These are phyloP conservation scores for Drosophila pachea DNA, from an alignment of 1,140 invertebrate genomes.

Conservation along the genomic window DNA sequence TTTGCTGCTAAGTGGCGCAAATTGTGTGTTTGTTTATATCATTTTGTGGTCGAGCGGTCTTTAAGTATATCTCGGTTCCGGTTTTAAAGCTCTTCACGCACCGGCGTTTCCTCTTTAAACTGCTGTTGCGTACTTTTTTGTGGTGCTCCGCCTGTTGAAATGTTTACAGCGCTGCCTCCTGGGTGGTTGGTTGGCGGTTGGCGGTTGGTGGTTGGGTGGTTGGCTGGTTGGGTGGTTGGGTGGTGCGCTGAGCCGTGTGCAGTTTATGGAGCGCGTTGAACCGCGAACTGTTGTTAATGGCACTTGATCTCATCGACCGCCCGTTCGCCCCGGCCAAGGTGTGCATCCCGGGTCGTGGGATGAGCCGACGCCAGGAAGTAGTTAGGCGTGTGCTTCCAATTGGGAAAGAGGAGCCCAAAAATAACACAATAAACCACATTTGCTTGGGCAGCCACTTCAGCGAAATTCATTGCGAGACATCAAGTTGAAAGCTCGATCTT, in stretches of 20 bases:
- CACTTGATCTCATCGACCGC: constrained; percentile 55
- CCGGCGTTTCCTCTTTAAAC: constrained; percentile 19
- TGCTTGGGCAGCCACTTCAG: background rate
- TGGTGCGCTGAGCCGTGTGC: constrained; percentile 24
- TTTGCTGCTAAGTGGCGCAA: constrained; percentile 76
- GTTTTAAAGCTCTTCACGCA: constrained; percentile 16
- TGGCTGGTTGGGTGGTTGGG: background rate
- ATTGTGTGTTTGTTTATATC: constrained; percentile 77
- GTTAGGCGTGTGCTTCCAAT: background rate
- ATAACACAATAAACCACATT: background rate
- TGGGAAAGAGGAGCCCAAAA: background rate
- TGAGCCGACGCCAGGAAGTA: background rate
- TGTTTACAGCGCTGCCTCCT: background rate
- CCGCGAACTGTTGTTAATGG: constrained; percentile 66
- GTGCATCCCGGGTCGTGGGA: constrained; percentile 9
- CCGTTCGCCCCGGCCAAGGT: constrained; percentile 4
- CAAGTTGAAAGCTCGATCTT: too few species aligned
- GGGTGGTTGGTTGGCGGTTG: background rate
- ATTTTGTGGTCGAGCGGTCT: constrained; percentile 54
- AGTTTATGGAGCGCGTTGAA: constrained; percentile 66
- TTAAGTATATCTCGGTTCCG: constrained; percentile 45
- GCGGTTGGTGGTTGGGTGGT: background rate
- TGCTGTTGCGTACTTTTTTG: constrained; percentile 10
- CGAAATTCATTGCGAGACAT: too few species aligned
- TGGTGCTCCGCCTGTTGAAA: constrained; percentile 30